These are phyloP conservation scores for Geotrupes spiniger DNA, from an alignment of 2,888 invertebrate genomes.

Conservation along the genomic window DNA sequence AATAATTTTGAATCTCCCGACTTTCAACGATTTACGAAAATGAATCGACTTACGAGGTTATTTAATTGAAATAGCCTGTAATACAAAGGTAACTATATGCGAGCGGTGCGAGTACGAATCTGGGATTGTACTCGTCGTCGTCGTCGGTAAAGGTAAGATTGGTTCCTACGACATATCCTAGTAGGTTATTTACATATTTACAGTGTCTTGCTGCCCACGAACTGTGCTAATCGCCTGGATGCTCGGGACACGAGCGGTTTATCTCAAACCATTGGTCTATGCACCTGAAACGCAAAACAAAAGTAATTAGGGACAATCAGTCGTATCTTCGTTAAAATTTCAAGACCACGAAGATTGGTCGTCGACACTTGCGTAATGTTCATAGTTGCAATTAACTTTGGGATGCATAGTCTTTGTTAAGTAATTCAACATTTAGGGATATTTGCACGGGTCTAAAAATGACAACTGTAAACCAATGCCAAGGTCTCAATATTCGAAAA, in stretches of 20 bases:
- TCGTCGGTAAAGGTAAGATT: constrained; percentile 29
- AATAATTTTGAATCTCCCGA: no score
- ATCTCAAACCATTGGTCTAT: constrained; percentile 99
- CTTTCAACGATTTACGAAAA: neutral
- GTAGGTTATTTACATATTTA: constrained; percentile 41
- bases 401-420: no score
- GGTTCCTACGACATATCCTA: constrained; percentile 35
- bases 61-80: neutral
- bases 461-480: no score
- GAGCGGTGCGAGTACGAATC: neutral
- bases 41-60: no score
- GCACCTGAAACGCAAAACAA: constrained; percentile 74
- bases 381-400: no score
- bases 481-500: no score
- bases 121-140: neutral
- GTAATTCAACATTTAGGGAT: no score
- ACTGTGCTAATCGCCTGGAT: constrained; percentile 83
- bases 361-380: no score
- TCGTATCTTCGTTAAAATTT: no score
- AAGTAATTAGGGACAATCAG: no score
- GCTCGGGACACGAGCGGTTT: constrained; percentile 98
- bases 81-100: constrained; percentile 6
- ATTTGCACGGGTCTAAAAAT: no score
- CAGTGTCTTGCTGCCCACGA: constrained; percentile 25
- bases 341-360: no score